Percentiles rank a stretch among this genome's conserved stretches.
Conservation (phyloP, 2,888 invertebrate species). For the Pinctada fucata region DNA sequence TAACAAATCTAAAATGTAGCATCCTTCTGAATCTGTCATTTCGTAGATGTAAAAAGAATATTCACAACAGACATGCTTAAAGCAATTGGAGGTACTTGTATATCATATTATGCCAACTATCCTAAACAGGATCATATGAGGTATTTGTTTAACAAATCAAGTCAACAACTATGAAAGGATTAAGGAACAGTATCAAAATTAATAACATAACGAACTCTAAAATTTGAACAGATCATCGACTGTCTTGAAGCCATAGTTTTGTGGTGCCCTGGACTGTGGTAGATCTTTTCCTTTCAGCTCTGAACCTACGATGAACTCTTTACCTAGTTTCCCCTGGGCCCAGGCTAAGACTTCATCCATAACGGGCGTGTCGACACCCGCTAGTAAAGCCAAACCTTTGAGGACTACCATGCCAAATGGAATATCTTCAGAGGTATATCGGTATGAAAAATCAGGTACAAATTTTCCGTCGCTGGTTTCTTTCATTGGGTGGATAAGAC, state of each 20-base stretch:
- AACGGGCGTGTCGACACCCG: conserved; percentile 55
- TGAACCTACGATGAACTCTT: conserved; percentile 59
- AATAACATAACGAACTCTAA: too few relatives aligned
- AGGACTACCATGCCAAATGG: conserved; percentile 65
- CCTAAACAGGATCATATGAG: too few relatives aligned
- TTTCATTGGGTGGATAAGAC: conserved; percentile 57
- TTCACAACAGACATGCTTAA: too few relatives aligned
- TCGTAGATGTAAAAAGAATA: too few relatives aligned
- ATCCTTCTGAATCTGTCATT: too few relatives aligned
- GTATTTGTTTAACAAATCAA: too few relatives aligned
- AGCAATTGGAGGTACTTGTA: too few relatives aligned
- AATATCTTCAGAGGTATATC: conserved; percentile 63
- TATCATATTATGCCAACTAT: too few relatives aligned
- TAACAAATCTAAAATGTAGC: too few relatives aligned
- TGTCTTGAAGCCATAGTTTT: conserved; percentile 57
- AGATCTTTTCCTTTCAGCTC: conserved; percentile 62
- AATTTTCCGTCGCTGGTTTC: conserved; percentile 30
- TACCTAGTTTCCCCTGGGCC: conserved; percentile 63
- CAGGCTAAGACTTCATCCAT: conserved; percentile 64
- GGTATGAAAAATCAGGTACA: conserved; percentile 52
- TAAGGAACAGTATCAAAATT: too few relatives aligned
- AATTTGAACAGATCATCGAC: conserved; percentile 56
- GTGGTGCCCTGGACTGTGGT: conserved; percentile 58
- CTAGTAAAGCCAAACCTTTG: conserved; percentile 60
- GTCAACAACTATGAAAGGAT: too few relatives aligned